A percentile compares a stretch with the other conserved stretches of the same genome.
Conservation (phyloP, 1,140 invertebrate genomes). For the Cyphomyrmex costatus region DNA sequence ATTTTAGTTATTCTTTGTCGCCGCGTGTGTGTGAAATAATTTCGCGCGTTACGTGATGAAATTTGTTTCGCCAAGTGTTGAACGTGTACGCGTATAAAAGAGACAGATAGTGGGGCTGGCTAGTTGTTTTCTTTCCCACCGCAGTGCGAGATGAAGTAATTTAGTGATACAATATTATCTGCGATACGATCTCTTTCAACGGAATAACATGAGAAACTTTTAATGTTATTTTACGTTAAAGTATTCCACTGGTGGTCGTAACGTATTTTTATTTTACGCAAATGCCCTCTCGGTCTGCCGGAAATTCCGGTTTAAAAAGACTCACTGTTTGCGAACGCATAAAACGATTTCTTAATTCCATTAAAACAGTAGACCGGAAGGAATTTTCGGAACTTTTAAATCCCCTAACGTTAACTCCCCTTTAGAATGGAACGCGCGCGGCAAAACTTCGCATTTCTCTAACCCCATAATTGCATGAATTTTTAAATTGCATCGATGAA, state of each 20-base stretch:
- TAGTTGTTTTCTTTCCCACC: background rate
- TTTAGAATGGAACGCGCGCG: background rate
- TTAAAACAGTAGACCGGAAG: constrained; percentile 31
- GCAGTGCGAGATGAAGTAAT: background rate
- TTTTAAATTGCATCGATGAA: constrained; percentile 25
- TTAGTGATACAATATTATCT: background rate
- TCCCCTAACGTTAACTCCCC: background rate
- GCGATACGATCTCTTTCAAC: background rate
- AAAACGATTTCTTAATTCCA: constrained; percentile 58
- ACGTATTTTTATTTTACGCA: constrained; percentile 51
- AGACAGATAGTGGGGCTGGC: background rate
- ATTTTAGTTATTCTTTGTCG: constrained; percentile 41
- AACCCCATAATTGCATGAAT: constrained; percentile 24
- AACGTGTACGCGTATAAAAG: background rate
- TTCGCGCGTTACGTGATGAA: constrained; percentile 28
- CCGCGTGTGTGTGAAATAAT: constrained; percentile 19
- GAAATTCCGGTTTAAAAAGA: constrained; percentile 37
- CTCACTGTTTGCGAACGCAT: constrained; percentile 27
- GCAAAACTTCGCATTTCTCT: constrained; percentile 10
- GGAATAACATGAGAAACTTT: background rate
- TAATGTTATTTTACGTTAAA: constrained; percentile 18
- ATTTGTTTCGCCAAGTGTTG: background rate
- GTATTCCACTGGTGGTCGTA: background rate
- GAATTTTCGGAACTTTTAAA: constrained; percentile 54
- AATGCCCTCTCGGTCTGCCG: background rate